A percentile compares a stretch with the other conserved stretches of the same genome.
phyloP scores from a whole-genome alignment of 2,797 vertebrate genomes.

The Syngnathus rostellatus region DNA sequence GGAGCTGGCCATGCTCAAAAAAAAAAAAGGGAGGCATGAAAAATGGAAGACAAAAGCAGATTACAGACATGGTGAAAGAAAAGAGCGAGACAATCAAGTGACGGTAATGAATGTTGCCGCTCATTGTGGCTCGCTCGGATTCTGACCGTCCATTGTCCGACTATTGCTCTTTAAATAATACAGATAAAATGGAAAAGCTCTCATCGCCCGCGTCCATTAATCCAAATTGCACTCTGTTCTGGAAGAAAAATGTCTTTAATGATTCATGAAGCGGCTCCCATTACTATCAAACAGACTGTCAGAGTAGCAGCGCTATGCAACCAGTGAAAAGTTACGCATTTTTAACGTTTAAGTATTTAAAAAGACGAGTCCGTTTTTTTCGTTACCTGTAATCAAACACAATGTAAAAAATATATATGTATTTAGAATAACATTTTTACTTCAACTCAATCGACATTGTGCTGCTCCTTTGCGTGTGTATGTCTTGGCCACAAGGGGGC shows the following conservation, averaged over 20 bases:
- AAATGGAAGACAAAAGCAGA: constrained; percentile 20
- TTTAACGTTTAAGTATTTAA: background rate
- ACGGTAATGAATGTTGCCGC: constrained; percentile 26
- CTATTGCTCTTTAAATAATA: constrained; percentile 50
- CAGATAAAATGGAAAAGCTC: constrained; percentile 49
- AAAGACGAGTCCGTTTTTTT: too few species aligned
- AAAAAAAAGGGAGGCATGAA: constrained; percentile 6
- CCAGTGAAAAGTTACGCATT: background rate
- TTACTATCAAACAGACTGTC: constrained; percentile 31
- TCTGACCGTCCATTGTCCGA: constrained; percentile 33
- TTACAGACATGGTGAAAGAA: constrained; percentile 6
- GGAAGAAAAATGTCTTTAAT: constrained; percentile 54
- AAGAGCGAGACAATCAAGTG: background rate
- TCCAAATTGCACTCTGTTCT: constrained; percentile 48
- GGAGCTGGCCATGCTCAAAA: constrained; percentile 16
- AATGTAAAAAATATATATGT: background rate
- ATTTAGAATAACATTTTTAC: too few species aligned
- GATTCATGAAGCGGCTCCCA: constrained; percentile 57
- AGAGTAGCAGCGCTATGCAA: constrained; percentile 5
- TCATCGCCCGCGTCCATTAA: constrained; percentile 57
- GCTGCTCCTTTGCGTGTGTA: too few species aligned
- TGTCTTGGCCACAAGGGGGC: too few species aligned
- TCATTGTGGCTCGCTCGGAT: constrained; percentile 3
- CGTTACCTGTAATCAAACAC: background rate
- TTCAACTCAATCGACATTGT: too few species aligned